Evolutionary conservation across 2,888 invertebrate genomes (phyloP).

Genomic region (Eutolmus rufibarbis): DNA sequence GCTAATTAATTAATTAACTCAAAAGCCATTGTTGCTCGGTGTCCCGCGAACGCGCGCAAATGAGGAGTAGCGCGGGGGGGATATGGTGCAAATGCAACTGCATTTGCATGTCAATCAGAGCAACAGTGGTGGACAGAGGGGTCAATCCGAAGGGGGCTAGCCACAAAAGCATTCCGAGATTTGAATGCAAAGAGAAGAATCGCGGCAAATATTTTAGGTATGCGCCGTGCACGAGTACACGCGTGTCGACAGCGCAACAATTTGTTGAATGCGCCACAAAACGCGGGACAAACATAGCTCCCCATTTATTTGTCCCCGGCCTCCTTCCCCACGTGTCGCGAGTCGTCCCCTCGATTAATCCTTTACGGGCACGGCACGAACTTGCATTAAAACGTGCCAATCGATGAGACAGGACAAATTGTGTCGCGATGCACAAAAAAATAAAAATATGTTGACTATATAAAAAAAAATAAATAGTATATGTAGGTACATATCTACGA

Average conservation of each 20-base stretch:
- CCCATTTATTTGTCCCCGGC: not conserved
- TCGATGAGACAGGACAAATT: not conserved
- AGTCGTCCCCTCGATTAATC: not conserved
- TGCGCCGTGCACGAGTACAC: not conserved
- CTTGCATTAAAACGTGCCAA: not conserved
- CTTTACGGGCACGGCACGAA: not conserved
- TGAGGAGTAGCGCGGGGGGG: not conserved
- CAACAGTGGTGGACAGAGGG: not conserved
- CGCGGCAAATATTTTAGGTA: constrained; percentile 17
- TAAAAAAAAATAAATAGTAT: not conserved
- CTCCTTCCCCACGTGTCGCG: not conserved
- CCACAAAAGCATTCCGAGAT: constrained; percentile 1
- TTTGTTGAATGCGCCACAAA: not conserved
- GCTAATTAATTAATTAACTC: constrained; percentile 35
- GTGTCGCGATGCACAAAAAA: not conserved
- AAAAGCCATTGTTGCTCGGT: not conserved
- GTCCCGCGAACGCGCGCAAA: not conserved
- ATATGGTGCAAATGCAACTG: not conserved
- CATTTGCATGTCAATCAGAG: not conserved
- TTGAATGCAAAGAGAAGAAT: not conserved
- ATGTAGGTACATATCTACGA: not conserved
- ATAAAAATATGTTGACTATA: not conserved
- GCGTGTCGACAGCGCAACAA: constrained; percentile 15
- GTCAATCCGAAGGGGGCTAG: not conserved
- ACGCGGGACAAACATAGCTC: not conserved